These are phyloP conservation scores for Mamestra configurata DNA, from an alignment of 1,140 invertebrate genomes.

Conservation along the genomic window DNA sequence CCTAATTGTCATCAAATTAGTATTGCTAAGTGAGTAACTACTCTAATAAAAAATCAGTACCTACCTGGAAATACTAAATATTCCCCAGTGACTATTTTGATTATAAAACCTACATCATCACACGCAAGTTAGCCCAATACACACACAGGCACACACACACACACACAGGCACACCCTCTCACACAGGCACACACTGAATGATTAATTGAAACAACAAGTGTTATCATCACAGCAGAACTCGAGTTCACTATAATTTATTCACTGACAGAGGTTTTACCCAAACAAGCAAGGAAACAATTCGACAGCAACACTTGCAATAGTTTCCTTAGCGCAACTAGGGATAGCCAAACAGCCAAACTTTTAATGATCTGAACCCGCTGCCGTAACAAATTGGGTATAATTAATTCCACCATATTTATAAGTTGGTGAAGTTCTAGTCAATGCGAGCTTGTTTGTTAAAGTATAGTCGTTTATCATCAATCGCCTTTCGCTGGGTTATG, in stretches of 20 bases:
- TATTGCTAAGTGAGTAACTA: not conserved
- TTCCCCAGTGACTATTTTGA: too few species aligned
- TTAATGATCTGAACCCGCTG: slow-evolving; percentile 11
- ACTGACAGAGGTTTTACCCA: not conserved
- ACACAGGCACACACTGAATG: too few species aligned
- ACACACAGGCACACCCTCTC: too few species aligned
- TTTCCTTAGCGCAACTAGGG: not conserved
- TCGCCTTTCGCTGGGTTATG: not conserved
- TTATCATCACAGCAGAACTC: not conserved
- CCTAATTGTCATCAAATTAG: not conserved
- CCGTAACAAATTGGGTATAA: not conserved
- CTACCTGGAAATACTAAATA: too few species aligned
- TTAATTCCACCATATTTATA: slow-evolving; percentile 16
- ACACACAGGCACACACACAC: too few species aligned
- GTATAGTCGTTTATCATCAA: slow-evolving; percentile 18
- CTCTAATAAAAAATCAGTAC: not conserved
- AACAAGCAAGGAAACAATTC: not conserved
- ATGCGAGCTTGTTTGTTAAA: slow-evolving; percentile 5
- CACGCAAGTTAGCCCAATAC: too few species aligned
- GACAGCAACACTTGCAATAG: slow-evolving; percentile 12
- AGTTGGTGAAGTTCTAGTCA: not conserved
- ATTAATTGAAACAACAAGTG: not conserved
- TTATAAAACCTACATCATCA: too few species aligned
- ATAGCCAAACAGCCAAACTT: not conserved
- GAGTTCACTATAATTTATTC: not conserved